A percentile compares a stretch with the other conserved stretches of the same genome.
Conservation (phyloP, 2,113 vertebrate genomes). For the Desmodus rotundus region DNA sequence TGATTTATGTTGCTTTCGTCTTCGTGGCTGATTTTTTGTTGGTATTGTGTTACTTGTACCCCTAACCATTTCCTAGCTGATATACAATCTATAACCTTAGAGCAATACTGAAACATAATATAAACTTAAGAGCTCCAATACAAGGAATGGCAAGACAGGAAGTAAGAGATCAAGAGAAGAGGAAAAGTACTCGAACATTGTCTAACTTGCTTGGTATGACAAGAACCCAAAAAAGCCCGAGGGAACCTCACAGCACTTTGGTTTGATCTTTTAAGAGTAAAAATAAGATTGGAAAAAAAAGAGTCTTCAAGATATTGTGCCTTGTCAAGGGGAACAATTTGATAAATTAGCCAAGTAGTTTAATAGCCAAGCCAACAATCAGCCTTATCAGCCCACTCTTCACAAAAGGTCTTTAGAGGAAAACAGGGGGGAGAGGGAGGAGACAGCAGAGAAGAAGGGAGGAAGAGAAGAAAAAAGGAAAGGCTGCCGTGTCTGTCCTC, state of each 20-base stretch:
- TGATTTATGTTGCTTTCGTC: not conserved
- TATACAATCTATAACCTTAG: not conserved
- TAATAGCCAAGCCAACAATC: not conserved
- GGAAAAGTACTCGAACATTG: not conserved
- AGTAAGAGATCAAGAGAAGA: not conserved
- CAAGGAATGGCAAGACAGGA: not conserved
- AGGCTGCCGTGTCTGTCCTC: not conserved
- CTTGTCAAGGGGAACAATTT: not conserved
- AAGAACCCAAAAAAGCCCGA: constrained; percentile 2
- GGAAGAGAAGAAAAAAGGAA: not conserved
- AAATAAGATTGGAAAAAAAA: not conserved
- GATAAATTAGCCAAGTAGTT: not conserved
- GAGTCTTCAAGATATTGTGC: not conserved
- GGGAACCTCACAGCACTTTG: not conserved
- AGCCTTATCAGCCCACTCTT: not conserved
- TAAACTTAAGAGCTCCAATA: not conserved
- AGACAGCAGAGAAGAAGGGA: not conserved
- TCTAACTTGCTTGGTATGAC: not conserved
- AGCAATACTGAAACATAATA: not conserved
- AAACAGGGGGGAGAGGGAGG: not conserved
- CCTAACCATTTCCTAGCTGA: not conserved
- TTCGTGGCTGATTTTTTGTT: not conserved
- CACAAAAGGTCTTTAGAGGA: not conserved
- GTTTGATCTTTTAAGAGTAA: not conserved
- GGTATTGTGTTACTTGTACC: not conserved